Conservation (phyloP, 2,797 vertebrate genomes). For the Notolepis coatsorum region DNA sequence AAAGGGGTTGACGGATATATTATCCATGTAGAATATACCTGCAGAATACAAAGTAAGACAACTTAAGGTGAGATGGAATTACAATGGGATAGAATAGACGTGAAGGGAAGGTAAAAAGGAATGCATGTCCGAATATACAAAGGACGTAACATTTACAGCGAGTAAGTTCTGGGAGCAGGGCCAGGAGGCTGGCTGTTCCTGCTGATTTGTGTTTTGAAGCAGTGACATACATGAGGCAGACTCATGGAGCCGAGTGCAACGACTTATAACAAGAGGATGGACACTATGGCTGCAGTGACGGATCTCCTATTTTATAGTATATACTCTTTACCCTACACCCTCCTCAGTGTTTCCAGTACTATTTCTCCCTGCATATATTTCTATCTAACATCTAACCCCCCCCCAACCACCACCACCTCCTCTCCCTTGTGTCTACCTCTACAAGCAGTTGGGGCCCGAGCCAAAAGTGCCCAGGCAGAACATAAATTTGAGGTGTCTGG, state of each 20-base stretch:
- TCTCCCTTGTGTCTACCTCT: background rate
- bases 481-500: conserved; percentile 23
- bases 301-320: background rate
- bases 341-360: conserved; percentile 22
- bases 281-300: background rate
- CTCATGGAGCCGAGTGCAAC: background rate
- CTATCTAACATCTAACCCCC: background rate
- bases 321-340: background rate
- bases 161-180: conserved; percentile 11
- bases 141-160: conserved; percentile 22
- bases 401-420: background rate
- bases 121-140: background rate
- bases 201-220: conserved; percentile 32
- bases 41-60: no score
- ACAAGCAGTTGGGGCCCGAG: background rate
- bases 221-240: conserved; percentile 9
- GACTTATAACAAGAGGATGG: background rate
- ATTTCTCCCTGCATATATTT: background rate
- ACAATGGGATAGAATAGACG: background rate
- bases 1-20: no score
- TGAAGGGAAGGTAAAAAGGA: conserved; percentile 5
- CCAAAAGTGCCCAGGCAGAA: conserved; percentile 2
- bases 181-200: conserved; percentile 28
- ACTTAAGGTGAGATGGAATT: background rate
- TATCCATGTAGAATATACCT: no score